These are phyloP conservation scores for Alentia gelatinosa DNA, from an alignment of 2,888 invertebrate genomes.

Conservation along the genomic window DNA sequence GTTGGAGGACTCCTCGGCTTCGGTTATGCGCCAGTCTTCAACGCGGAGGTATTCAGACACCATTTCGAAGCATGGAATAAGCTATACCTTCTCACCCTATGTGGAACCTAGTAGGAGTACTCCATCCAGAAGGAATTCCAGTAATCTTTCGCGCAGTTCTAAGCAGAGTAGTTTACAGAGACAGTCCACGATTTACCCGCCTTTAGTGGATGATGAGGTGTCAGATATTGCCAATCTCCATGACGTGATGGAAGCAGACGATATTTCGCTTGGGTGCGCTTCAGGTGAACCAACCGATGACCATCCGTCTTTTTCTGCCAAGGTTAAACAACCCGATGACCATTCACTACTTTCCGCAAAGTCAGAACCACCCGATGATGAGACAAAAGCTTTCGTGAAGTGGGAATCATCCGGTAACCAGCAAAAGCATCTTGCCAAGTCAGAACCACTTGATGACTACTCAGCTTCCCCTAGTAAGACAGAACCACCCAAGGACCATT, in stretches of 20 bases:
- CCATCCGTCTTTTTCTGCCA: no score
- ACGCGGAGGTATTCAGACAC: not conserved
- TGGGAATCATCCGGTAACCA: no score
- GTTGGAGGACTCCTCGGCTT: not conserved
- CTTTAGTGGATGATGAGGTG: not conserved
- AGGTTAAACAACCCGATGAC: no score
- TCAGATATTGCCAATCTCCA: not conserved
- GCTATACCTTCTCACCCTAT: not conserved
- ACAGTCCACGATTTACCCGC: not conserved
- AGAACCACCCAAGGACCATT: no score
- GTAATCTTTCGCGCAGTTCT: not conserved
- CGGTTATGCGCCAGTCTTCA: not conserved
- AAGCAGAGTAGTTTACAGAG: not conserved
- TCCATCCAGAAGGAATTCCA: not conserved
- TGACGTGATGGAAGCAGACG: constrained; percentile 4
- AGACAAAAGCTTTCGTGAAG: no score
- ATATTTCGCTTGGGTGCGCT: no score
- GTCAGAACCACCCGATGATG: no score
- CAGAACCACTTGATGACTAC: no score
- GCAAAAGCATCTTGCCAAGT: no score
- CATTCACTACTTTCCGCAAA: no score
- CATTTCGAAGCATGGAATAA: not conserved
- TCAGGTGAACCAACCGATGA: no score
- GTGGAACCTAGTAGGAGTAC: not conserved
- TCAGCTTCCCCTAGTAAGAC: no score